A percentile compares a stretch with the other conserved stretches of the same genome.
Conservation (phyloP, 1,140 invertebrate genomes). For the Leptinotarsa lineolata region DNA sequence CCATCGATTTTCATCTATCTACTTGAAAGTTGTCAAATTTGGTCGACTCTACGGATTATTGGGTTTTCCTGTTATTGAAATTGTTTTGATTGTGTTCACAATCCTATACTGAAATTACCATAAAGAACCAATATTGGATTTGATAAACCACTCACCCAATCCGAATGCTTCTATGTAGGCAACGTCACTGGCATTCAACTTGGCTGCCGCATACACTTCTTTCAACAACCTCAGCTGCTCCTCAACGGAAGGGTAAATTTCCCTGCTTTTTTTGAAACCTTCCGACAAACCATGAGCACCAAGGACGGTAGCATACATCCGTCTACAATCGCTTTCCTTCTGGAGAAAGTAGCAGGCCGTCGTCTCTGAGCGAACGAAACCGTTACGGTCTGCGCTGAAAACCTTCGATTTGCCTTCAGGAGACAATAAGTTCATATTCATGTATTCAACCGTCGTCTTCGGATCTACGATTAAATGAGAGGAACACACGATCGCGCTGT, state of each 20-base stretch:
- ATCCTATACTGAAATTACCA: no score
- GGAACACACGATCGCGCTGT: conserved; percentile 86
- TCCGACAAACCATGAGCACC: conserved; percentile 78
- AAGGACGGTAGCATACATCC: conserved; percentile 67
- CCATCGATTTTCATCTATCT: no score
- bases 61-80: no score
- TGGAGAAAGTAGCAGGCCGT: conserved; percentile 80
- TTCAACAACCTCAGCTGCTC: conserved; percentile 77
- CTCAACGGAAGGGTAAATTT: conserved; percentile 88
- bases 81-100: no score
- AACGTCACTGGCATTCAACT: conserved; percentile 70
- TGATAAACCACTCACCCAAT: conserved; percentile 61
- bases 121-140: neutral
- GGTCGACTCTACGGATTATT: neutral
- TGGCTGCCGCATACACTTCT: conserved; percentile 84
- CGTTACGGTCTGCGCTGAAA: conserved; percentile 82
- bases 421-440: conserved; percentile 74
- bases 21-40: neutral
- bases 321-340: conserved; percentile 74
- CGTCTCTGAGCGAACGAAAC: conserved; percentile 76
- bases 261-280: conserved; percentile 76
- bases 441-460: conserved; percentile 80
- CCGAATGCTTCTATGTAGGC: conserved; percentile 91
- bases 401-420: conserved; percentile 84
- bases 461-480: conserved; percentile 82